phyloP scores from a whole-genome alignment of 2,113 vertebrate species.

The Phylloscopus trochilus region DNA sequence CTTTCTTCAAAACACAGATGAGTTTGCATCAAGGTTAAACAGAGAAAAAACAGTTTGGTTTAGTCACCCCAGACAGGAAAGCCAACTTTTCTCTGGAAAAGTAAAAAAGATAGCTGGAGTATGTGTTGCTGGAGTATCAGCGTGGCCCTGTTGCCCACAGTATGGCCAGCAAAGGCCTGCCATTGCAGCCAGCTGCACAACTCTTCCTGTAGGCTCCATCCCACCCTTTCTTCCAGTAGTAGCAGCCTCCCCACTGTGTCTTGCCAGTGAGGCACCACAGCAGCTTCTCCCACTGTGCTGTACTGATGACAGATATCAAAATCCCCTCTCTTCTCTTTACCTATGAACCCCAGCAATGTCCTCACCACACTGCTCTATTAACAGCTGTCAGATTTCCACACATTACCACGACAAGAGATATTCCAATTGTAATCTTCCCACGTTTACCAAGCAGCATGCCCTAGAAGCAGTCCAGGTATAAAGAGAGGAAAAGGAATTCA shows the following conservation, averaged over 20 bases:
- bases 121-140: neutral
- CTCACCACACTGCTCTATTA: neutral
- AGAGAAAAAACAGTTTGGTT: neutral
- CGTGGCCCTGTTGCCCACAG: neutral
- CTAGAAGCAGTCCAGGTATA: neutral
- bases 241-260: neutral
- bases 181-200: neutral
- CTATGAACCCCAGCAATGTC: neutral
- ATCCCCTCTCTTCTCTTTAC: neutral
- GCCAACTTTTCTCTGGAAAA: neutral
- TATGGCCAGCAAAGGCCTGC: fast-evolving
- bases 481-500: neutral
- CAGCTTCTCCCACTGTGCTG: neutral
- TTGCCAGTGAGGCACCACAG: neutral
- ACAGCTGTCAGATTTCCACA: neutral
- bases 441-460: neutral
- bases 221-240: neutral
- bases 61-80: neutral
- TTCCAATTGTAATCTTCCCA: neutral
- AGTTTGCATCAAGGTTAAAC: neutral
- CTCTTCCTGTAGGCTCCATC: neutral
- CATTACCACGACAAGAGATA: neutral
- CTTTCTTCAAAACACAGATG: neutral
- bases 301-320: neutral
- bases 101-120: neutral